Base-by-base conservation (phyloP, 2,797 vertebrate genomes). In the Spea hammondii region DNA sequence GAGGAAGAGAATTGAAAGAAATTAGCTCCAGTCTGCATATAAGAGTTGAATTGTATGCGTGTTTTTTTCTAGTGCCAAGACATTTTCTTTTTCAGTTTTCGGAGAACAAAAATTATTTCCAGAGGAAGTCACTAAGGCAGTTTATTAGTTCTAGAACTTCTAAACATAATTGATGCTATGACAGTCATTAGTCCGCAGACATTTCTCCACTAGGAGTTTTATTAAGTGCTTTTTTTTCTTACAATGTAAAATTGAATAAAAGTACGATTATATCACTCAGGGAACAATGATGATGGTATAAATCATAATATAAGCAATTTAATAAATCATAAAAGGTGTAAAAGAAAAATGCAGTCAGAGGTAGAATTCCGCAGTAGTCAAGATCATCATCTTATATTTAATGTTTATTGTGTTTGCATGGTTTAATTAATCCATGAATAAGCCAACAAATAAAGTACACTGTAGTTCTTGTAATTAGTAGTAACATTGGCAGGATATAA, bases 261-360 rank as follows among this genome's bases (percentile, higher is more conserved):
- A 51, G 77, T 87, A 74, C 85, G 86, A 85, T 88, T 88, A 87
- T 77, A 60, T n/a, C 81, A 84, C 85, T 85, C 86, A 88, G 88
- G 83, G 88, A 85, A 86, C 86, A 82, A 80, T 74, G 78, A 86
- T 70, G 45, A 85, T 80, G 17, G 50, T 64, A 83, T 86, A 82
- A 13, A 88, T 88, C 86, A 85, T 83, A 83, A 85, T 86, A 87
- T 87, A 86, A 90, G 83, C 65, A 86, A 74, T 67, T 55, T 67
- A 66, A 79, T 73, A 57, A 72, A 73, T 32, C 8, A 46, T 46
- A 66, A 72, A 47, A 66, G 14, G 11, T 64, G 14, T 70, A 17
- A 71, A 57, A 46, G 32, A 32, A 32, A 32, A 32, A 32, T 32
- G 32, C 32, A 32, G 32, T 32, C 32, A 32, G 32, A 32, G 32